These are phyloP conservation scores for Simalia tracyae DNA, from an alignment of 2,797 vertebrate genomes.

Conservation along the genomic window DNA sequence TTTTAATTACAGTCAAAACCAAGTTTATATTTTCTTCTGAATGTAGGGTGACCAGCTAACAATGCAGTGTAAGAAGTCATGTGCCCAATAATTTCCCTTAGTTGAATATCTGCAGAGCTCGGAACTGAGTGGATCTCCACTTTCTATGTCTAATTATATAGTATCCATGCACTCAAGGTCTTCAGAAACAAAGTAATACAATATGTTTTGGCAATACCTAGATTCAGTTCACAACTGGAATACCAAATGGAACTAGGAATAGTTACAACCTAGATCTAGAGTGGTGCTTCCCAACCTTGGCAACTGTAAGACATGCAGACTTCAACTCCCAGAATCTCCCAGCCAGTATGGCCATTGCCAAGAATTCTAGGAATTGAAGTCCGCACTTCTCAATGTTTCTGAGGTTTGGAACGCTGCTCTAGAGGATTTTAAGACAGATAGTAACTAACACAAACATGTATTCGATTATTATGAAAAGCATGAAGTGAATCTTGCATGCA, in stretches of 20 bases:
- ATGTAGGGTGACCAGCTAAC: neutral
- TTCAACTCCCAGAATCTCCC: neutral
- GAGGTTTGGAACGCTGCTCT: neutral
- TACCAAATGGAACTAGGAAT: neutral
- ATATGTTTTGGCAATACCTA: neutral
- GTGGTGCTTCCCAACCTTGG: neutral
- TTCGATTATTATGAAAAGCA: neutral
- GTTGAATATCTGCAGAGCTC: neutral
- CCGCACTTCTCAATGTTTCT: neutral
- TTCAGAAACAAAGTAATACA: neutral
- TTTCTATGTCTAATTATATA: neutral
- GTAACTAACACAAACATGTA: neutral
- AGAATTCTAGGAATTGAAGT: neutral
- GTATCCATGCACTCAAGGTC: neutral
- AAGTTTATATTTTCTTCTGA: constrained; percentile 23
- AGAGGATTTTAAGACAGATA: neutral
- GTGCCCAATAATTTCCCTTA: neutral
- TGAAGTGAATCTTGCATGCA: neutral
- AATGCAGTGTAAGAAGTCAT: neutral
- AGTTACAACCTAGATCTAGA: neutral
- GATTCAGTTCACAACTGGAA: neutral
- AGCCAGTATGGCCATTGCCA: neutral
- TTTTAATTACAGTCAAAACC: constrained; percentile 40
- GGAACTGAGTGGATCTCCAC: neutral
- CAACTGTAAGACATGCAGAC: neutral